Conservation (phyloP, 1,140 invertebrate species). For the Brachystomella parvula region DNA sequence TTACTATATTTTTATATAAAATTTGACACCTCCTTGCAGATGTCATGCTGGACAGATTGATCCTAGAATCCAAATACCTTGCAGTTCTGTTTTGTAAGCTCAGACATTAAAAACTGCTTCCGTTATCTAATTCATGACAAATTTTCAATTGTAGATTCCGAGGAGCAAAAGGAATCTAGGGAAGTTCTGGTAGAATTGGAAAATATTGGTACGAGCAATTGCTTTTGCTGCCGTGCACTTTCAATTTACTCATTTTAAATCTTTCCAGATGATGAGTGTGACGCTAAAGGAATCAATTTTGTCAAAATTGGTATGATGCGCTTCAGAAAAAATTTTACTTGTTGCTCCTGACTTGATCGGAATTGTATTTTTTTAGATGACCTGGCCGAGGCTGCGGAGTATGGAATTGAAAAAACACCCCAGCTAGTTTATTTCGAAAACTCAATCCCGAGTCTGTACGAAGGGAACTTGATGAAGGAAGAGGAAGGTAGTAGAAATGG, state of each 20-base stretch:
- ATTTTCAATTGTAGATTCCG: slow-evolving; percentile 61
- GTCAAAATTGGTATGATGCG: slow-evolving; percentile 74
- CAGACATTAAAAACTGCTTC: slow-evolving; percentile 2
- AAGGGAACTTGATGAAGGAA: slow-evolving; percentile 50
- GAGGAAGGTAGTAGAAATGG: slow-evolving; percentile 15
- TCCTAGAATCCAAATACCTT: slow-evolving; percentile 78
- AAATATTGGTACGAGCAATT: slow-evolving; percentile 55
- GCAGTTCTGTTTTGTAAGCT: slow-evolving; percentile 86
- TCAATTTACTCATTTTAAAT: background rate
- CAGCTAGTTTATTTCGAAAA: slow-evolving; percentile 83
- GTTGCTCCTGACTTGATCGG: background rate
- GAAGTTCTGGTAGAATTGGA: slow-evolving; percentile 79
- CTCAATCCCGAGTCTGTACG: slow-evolving; percentile 75
- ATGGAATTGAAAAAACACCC: slow-evolving; percentile 79
- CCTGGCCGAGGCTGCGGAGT: slow-evolving; percentile 76
- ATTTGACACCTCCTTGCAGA: too few relatives aligned
- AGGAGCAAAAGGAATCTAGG: slow-evolving; percentile 79
- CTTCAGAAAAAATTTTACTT: background rate
- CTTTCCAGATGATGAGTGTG: slow-evolving; percentile 72
- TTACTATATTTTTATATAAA: too few relatives aligned
- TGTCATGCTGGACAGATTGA: slow-evolving; percentile 81
- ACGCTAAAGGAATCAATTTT: slow-evolving; percentile 69
- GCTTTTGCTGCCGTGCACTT: background rate
- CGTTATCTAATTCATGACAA: background rate
- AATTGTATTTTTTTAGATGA: slow-evolving; percentile 62